These are phyloP conservation scores for Panthera leo DNA, from an alignment of 2,113 vertebrate species.

Conservation along the genomic window DNA sequence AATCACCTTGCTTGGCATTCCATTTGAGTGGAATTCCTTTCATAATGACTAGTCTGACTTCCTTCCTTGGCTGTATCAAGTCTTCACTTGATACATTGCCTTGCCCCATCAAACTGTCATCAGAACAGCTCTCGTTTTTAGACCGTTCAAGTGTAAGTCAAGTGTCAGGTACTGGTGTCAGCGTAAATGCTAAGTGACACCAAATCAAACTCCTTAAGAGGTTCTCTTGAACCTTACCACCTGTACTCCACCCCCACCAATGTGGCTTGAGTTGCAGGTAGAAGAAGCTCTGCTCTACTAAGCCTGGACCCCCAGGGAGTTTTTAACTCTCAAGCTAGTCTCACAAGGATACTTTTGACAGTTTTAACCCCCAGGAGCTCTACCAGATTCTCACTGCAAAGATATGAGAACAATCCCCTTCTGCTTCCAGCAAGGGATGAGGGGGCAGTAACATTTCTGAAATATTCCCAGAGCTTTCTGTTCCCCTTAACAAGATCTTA, in stretches of 20 bases:
- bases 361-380: background rate
- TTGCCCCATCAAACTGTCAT: background rate
- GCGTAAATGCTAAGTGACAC: background rate
- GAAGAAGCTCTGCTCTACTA: background rate
- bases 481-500: background rate
- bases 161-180: background rate
- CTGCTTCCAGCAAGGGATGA: background rate
- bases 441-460: background rate
- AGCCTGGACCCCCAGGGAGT: background rate
- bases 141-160: background rate
- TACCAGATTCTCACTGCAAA: background rate
- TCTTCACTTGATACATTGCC: background rate
- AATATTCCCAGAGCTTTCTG: background rate
- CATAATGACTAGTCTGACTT: background rate
- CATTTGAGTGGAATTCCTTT: background rate
- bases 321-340: background rate
- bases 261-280: background rate
- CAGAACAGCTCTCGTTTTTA: background rate
- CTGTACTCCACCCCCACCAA: background rate
- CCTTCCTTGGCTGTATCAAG: background rate
- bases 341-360: background rate
- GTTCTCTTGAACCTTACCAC: background rate
- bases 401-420: background rate
- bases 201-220: background rate
- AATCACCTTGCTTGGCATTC: background rate